Percentiles rank a stretch among this genome's conserved stretches.
These are phyloP conservation scores for Gephyroberyx darwinii DNA, from an alignment of 2,797 vertebrate genomes.

Conservation along the genomic window DNA sequence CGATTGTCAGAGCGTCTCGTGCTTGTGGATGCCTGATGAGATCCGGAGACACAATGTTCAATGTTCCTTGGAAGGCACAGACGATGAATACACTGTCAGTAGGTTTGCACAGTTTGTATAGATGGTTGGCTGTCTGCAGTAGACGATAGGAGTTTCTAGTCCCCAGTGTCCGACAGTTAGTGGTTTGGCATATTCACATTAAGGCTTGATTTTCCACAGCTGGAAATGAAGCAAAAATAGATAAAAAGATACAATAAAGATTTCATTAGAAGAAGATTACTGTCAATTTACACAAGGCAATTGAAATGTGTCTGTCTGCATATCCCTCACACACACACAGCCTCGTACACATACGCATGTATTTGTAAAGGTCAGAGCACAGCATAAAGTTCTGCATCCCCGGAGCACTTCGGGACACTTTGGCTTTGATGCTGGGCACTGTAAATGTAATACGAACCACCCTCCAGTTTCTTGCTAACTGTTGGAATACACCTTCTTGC, in stretches of 20 bases:
- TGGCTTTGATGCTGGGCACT: too few relatives aligned
- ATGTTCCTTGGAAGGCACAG: constrained; percentile 55
- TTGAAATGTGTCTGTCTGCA: neutral
- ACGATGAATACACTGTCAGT: constrained; percentile 68
- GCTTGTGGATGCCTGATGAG: constrained; percentile 33
- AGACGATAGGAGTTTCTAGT: constrained; percentile 13
- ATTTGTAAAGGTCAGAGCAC: too few relatives aligned
- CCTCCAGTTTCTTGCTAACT: too few relatives aligned
- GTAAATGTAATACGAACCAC: too few relatives aligned
- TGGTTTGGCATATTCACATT: constrained; percentile 71
- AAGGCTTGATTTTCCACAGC: constrained; percentile 98
- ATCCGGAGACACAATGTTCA: constrained; percentile 5
- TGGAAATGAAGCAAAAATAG: constrained; percentile 63
- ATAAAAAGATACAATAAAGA: neutral
- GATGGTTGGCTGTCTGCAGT: constrained; percentile 29
- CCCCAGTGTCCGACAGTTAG: constrained; percentile 61
- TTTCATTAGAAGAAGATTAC: neutral
- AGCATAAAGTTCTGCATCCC: too few relatives aligned
- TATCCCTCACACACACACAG: neutral
- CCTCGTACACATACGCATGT: too few relatives aligned
- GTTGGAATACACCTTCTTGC: too few relatives aligned
- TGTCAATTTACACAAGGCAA: neutral
- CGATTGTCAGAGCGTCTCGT: constrained; percentile 56
- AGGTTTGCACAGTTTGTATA: constrained; percentile 73
- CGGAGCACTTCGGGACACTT: too few relatives aligned